Evolutionary conservation across 2,888 invertebrate genomes (phyloP).

Genomic region (Agonopterix heracliana): DNA sequence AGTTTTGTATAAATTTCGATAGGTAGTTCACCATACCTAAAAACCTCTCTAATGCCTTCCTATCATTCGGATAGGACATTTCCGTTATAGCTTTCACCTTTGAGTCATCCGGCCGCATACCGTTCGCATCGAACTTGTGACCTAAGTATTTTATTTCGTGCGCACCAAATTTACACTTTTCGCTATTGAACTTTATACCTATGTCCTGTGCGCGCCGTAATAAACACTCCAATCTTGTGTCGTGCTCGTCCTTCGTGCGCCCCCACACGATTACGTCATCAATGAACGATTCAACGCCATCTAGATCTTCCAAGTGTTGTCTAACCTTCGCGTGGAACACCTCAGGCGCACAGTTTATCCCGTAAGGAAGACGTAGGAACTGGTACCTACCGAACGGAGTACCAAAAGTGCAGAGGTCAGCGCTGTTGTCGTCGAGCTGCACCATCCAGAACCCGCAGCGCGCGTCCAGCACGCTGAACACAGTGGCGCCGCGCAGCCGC

Average conservation of each 20-base stretch:
- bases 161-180: slow-evolving; percentile 1
- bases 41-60: slow-evolving; percentile 10
- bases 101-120: slow-evolving; percentile 13
- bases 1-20: slow-evolving; percentile 15
- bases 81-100: slow-evolving; percentile 12
- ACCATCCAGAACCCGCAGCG: too few relatives aligned
- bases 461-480: too few relatives aligned
- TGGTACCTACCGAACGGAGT: too few relatives aligned
- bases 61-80: slow-evolving; percentile 8
- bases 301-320: slow-evolving; percentile 7
- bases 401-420: too few relatives aligned
- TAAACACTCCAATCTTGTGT: slow-evolving; percentile 8
- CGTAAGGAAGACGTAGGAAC: too few relatives aligned
- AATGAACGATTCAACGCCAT: slow-evolving; percentile 11
- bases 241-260: slow-evolving; percentile 9
- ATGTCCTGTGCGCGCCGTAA: slow-evolving; percentile 5
- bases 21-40: slow-evolving; percentile 13
- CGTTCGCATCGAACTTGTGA: slow-evolving; percentile 14
- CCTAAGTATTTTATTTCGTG: slow-evolving; percentile 16
- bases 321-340: too few relatives aligned
- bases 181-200: too few relatives aligned
- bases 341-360: too few relatives aligned
- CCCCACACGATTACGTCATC: slow-evolving; percentile 12
- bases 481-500: too few relatives aligned
- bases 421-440: too few relatives aligned